Evolutionary conservation across 1,140 invertebrate genomes (phyloP), one percentile per base, ranked within the genome.

Genomic region (Eupeodes corollae): DNA sequence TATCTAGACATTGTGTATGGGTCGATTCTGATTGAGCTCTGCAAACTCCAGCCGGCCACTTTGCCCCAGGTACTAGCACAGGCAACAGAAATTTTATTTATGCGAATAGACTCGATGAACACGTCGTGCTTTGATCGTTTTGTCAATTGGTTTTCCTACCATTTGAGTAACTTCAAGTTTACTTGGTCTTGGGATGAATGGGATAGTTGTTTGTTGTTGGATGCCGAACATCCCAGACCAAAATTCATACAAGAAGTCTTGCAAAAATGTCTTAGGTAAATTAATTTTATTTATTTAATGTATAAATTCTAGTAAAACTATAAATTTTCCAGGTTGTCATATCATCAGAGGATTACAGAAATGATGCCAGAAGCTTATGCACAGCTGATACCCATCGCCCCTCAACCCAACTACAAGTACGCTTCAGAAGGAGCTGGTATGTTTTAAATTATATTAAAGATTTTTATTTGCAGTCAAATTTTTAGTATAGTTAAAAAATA

Each of bases 121-220:
- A 83, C 90, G 2, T 82, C 88, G 5, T 94, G 93, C 66, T 92
- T 99, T 70, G 94, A 99, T 68, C 84, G 94, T 56, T 96, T 99
- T 70, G 87, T 91, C 3, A 86, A 82, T 62, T 99, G 96, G 96
- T 99, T 99, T 74, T 82, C 91, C 1, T 99, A 98, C 65, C 96
- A 99, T 73, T 76, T 99, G 68, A 98, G 94, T 64, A 99, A 99
- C 72, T 99, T 99, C 63, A 93, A 98, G 70, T 98, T 96, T 61
- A 82, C 91, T 44, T 99, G 96, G 95, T 92, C 88, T 2, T 99
- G 97, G 97, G 88, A 93, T 56, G 91, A 94, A 58, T 95, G 91
- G 90, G 84, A 86, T 58, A 79, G 78, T 38, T 88, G 86, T 58
- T 71, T 91, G 19, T 78, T 83, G 56, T 71, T 91, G n/a, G 91